A percentile compares a stretch with the other conserved stretches of the same genome.
phyloP scores from a whole-genome alignment of 2,888 invertebrate species.

The Zaprionus bogoriensis region DNA sequence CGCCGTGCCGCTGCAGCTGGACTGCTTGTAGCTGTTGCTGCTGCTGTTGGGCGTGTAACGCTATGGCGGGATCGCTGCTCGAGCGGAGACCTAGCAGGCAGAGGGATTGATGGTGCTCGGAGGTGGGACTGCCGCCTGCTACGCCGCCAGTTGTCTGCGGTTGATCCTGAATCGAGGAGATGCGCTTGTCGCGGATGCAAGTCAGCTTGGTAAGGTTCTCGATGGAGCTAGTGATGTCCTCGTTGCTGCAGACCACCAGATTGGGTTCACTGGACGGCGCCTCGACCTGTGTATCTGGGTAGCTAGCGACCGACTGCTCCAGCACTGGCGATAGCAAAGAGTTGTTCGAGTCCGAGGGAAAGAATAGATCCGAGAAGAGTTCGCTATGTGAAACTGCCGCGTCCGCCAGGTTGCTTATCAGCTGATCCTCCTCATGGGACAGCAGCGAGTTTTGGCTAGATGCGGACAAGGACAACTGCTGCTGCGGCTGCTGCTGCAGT shows the following conservation, averaged over 20 bases:
- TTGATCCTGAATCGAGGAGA: constrained; percentile 81
- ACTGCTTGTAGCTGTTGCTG: constrained; percentile 50
- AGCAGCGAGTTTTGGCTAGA: constrained; percentile 58
- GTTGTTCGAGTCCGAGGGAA: constrained; percentile 82
- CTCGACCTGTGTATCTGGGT: constrained; percentile 52
- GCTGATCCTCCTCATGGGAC: constrained; percentile 77
- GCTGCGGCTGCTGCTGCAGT: constrained; percentile 69
- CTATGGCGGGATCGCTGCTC: constrained; percentile 82
- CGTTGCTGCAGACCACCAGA: constrained; percentile 73
- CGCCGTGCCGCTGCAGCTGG: constrained; percentile 50
- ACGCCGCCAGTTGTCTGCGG: constrained; percentile 22
- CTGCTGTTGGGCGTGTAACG: constrained; percentile 78
- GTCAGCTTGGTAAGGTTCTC: constrained; percentile 80
- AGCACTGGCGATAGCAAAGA: constrained; percentile 77
- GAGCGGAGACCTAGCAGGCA: constrained; percentile 81
- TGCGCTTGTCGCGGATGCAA: constrained; percentile 78
- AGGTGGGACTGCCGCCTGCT: constrained; percentile 9
- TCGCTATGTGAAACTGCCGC: constrained; percentile 76
- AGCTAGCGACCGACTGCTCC: constrained; percentile 58
- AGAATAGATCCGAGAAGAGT: constrained; percentile 82
- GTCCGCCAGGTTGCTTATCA: constrained; percentile 76
- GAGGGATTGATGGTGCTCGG: constrained; percentile 70
- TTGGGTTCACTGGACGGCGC: constrained; percentile 68
- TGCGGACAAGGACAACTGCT: constrained; percentile 18
- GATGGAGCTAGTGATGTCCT: constrained; percentile 75